Evolutionary conservation across 2,888 invertebrate species (phyloP), one percentile per base, ranked within the genome.

Genomic region (Drosophila neotestacea): DNA sequence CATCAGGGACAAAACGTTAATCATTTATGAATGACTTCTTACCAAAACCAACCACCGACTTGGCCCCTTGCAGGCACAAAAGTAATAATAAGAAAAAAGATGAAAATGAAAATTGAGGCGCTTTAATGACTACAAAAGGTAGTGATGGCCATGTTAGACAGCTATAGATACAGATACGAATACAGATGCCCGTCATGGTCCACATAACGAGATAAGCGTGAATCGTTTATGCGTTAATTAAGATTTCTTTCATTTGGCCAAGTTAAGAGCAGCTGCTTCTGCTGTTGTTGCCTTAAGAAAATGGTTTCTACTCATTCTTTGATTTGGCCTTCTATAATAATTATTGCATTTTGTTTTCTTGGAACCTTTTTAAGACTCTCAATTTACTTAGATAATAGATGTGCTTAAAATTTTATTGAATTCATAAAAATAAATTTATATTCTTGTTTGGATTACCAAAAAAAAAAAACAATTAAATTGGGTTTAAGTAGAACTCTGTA

Each of bases 11-110:
- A 76, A 66, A 60, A 75, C 73, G 80, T 85, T 82, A 81, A 87
- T 87, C 85, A 85, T 74, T 81, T 87, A 79, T 85, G 85, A 85
- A 87, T 85, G 87, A 76, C 70, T 77, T 64, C 56, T 75, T 42
- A 44, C 27, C 34, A 56, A 70, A 44, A 42, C 42, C 64, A 47
- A 67, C 28, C 66, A 63, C 36, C 70, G 64, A 70, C 60, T 60
- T 64, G 64, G 36, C 56, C 61, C 64, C 50, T 70, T 59, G 65
- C 58, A 58, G 44, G 55, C 58, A 63, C 39, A 56, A 64, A 52
- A 30, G 11, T 50, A 50, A 36, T 50, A 44, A 55, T n/a, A 13
- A n/a, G 27, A 47, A 39, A 58, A 39, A 47, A 22, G 62, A 46
- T 50, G 56, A 54, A 39, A 72, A 50, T 55, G 60, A 74, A 73